Evolutionary conservation across 2,113 vertebrate genomes (phyloP).

Genomic region (Apodemus sylvaticus): DNA sequence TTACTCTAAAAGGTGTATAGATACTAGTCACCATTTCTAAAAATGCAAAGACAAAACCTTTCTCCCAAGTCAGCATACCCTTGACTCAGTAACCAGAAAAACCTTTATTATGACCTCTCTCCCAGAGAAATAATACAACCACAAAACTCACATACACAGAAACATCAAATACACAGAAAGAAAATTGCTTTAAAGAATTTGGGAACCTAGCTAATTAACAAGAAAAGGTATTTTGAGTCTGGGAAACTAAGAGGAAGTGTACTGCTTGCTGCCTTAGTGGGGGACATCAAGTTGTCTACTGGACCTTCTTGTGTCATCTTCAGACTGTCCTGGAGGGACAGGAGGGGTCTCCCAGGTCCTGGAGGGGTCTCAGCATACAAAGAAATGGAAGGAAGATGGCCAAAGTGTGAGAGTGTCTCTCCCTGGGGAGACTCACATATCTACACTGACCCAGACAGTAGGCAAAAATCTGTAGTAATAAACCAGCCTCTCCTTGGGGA

Average conservation of each 20-base stretch:
- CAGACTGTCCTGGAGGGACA: not conserved
- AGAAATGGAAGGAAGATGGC: not conserved
- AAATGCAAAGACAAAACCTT: too few relatives aligned
- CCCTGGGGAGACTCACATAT: not conserved
- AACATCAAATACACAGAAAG: constrained; percentile 81
- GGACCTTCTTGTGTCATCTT: not conserved
- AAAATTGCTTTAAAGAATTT: constrained; percentile 74
- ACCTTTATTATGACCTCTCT: too few relatives aligned
- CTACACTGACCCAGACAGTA: not conserved
- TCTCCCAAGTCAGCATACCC: too few relatives aligned
- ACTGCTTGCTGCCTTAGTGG: not conserved
- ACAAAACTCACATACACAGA: constrained; percentile 72
- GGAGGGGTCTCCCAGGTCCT: not conserved
- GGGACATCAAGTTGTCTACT: too few relatives aligned
- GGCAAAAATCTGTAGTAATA: not conserved
- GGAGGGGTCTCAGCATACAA: not conserved
- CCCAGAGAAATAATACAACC: too few relatives aligned
- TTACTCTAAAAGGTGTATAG: too few relatives aligned
- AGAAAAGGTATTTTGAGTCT: constrained; percentile 63
- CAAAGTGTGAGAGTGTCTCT: not conserved
- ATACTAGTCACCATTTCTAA: too few relatives aligned
- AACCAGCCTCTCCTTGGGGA: not conserved
- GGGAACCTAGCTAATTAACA: constrained; percentile 70
- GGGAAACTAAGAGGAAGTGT: constrained; percentile 5
- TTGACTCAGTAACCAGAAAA: too few relatives aligned